phyloP scores from a whole-genome alignment of 2,113 vertebrate species.

The Chloroceryle aenea region DNA sequence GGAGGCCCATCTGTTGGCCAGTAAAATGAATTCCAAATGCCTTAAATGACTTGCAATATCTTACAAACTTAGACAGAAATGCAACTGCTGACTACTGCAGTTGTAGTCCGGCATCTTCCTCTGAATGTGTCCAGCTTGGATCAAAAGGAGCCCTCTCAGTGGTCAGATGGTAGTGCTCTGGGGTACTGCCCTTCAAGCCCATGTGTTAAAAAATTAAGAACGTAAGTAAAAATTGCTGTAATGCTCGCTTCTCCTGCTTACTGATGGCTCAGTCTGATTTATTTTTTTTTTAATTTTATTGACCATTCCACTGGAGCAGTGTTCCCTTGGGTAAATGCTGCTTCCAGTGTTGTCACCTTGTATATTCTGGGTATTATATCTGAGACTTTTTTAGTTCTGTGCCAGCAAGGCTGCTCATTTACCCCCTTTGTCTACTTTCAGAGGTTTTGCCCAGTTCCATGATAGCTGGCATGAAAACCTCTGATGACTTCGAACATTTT shows the following conservation, averaged over 20 bases:
- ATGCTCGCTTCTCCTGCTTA: neutral
- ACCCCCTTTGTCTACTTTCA: neutral
- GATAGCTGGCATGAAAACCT: neutral
- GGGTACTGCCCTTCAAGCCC: neutral
- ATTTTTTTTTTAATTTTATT: neutral
- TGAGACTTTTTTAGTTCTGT: neutral
- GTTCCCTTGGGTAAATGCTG: neutral
- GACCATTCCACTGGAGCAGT: neutral
- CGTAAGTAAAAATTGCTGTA: neutral
- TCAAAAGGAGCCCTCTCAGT: neutral
- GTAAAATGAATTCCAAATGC: neutral
- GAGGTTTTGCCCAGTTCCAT: neutral
- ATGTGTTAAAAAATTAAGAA: neutral
- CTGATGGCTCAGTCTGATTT: too few relatives aligned
- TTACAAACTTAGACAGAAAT: neutral
- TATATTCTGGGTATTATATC: neutral
- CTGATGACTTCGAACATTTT: slow-evolving; percentile 19
- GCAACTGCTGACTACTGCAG: neutral
- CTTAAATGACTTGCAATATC: neutral
- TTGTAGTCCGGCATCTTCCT: too few relatives aligned
- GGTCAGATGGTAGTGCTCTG: neutral
- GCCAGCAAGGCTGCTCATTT: neutral
- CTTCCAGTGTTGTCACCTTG: neutral
- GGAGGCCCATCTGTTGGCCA: neutral
- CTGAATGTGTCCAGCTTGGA: accelerated